Conservation (phyloP, 2,113 vertebrate species). For the Noctilio leporinus region DNA sequence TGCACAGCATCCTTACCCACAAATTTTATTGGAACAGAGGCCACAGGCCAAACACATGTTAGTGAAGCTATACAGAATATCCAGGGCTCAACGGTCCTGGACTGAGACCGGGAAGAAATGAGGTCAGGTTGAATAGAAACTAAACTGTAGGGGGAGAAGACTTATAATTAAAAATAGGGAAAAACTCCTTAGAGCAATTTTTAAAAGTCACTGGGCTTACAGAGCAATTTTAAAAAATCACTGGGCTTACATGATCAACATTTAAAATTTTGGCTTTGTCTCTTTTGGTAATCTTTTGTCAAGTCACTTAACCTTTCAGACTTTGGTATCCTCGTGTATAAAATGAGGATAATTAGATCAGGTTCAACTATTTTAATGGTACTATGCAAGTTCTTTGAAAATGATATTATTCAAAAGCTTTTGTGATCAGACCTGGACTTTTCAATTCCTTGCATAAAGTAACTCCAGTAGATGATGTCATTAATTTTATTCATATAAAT, state of each 20-base stretch:
- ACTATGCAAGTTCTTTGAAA: neutral
- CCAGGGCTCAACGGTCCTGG: neutral
- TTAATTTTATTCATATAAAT: neutral
- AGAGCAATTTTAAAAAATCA: neutral
- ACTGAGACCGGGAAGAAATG: neutral
- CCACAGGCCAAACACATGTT: neutral
- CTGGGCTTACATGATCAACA: neutral
- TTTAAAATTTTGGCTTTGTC: neutral
- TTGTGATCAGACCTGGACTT: neutral
- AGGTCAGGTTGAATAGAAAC: neutral
- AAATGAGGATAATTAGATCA: neutral
- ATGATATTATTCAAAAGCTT: neutral
- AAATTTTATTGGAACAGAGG: neutral
- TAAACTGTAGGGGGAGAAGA: neutral
- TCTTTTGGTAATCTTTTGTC: neutral
- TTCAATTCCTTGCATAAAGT: neutral
- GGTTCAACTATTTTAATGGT: constrained; percentile 12
- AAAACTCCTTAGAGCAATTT: neutral
- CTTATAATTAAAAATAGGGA: neutral
- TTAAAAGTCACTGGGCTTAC: neutral
- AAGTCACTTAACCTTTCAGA: neutral
- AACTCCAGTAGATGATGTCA: neutral
- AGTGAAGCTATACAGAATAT: neutral
- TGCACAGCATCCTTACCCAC: neutral
- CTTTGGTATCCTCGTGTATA: neutral